phyloP scores from a whole-genome alignment of 1,140 invertebrate genomes.

The Drosophila willistoni region DNA sequence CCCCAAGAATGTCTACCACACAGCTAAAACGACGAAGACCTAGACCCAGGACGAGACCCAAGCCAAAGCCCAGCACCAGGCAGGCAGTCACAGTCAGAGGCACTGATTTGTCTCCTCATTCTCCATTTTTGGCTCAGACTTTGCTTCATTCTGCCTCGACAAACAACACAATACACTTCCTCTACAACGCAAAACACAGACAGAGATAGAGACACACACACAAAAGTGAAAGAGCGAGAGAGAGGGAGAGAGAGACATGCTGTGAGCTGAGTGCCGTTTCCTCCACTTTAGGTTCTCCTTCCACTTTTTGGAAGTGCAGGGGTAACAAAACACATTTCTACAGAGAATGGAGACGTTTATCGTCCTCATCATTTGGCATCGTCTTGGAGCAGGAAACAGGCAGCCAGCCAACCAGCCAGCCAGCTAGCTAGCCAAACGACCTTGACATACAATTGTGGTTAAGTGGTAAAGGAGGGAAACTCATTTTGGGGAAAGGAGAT shows the following conservation, averaged over 20 bases:
- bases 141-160: slow-evolving; percentile 17
- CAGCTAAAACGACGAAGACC: slow-evolving; percentile 27
- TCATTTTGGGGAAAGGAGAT: not conserved
- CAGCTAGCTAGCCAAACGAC: slow-evolving; percentile 49
- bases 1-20: slow-evolving; percentile 72
- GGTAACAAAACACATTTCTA: slow-evolving; percentile 28
- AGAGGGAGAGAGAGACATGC: not conserved
- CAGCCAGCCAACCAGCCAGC: slow-evolving; percentile 27
- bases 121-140: slow-evolving; percentile 14
- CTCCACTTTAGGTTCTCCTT: not conserved
- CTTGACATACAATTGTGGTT: slow-evolving; percentile 67
- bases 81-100: slow-evolving; percentile 16
- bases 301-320: not conserved
- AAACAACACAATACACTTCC: slow-evolving; percentile 62
- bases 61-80: too few species aligned
- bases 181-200: slow-evolving; percentile 43
- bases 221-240: slow-evolving; percentile 32
- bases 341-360: slow-evolving; percentile 70
- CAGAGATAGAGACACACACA: slow-evolving; percentile 3
- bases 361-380: slow-evolving; percentile 69
- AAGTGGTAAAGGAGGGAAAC: slow-evolving; percentile 6
- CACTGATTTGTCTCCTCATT: slow-evolving; percentile 56
- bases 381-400: slow-evolving; percentile 75
- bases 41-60: not conserved
- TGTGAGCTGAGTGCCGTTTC: not conserved